Conservation (phyloP, 1,140 invertebrate genomes). For the Phenacoccus solenopsis region DNA sequence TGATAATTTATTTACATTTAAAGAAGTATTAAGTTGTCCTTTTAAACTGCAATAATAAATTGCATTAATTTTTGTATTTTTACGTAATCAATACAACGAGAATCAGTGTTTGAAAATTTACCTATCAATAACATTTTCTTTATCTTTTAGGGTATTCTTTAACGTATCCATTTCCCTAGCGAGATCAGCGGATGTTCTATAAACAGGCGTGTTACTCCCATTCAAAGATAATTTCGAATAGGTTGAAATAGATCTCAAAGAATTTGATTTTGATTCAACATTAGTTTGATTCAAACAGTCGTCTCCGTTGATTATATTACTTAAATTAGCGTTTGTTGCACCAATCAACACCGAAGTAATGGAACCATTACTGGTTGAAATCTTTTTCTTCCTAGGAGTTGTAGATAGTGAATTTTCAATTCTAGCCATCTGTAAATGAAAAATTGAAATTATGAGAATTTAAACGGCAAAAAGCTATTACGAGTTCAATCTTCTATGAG, state of each 20-base stretch:
- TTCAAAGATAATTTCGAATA: neutral
- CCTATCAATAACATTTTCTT: slow-evolving; percentile 9
- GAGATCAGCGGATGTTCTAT: neutral
- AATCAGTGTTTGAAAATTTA: neutral
- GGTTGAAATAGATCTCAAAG: neutral
- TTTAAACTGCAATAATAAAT: neutral
- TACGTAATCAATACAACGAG: too few relatives aligned
- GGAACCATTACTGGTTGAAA: neutral
- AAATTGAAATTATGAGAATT: too few relatives aligned
- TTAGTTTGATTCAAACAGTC: neutral
- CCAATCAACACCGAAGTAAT: neutral
- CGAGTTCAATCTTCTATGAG: too few relatives aligned
- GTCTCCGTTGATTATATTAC: neutral
- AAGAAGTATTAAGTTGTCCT: neutral
- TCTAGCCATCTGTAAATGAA: neutral
- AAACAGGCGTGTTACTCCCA: neutral
- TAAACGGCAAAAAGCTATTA: too few relatives aligned
- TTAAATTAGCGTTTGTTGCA: neutral
- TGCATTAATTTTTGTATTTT: too few relatives aligned
- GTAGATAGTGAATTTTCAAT: neutral
- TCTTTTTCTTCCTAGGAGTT: neutral
- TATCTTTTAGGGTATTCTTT: neutral
- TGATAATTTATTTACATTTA: neutral
- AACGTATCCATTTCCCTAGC: slow-evolving; percentile 1
- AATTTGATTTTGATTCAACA: neutral